These are phyloP conservation scores for Periplaneta americana DNA, from an alignment of 1,140 invertebrate species.

Conservation along the genomic window DNA sequence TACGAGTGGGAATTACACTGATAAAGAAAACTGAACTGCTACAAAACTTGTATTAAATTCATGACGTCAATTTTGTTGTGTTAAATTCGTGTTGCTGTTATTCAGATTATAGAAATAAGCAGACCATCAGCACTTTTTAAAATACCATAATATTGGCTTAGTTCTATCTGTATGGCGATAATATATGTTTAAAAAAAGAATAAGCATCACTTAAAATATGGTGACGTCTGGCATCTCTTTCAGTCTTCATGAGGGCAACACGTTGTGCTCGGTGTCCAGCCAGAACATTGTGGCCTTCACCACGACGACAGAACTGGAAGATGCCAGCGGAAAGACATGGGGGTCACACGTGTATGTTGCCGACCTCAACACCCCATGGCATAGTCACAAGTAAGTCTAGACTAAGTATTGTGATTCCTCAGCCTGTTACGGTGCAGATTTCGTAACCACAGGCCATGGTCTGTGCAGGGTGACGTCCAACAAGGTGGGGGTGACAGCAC, in stretches of 20 bases:
- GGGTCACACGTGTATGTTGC: conserved; percentile 79
- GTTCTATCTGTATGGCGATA: neutral
- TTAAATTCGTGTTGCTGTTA: neutral
- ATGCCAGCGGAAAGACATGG: conserved; percentile 57
- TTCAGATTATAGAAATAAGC: neutral
- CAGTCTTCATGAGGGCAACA: conserved; percentile 42
- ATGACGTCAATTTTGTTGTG: neutral
- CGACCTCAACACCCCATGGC: conserved; percentile 82
- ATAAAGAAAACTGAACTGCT: no score
- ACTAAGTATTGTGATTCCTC: neutral
- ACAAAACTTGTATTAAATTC: neutral
- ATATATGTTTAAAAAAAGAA: neutral
- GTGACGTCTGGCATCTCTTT: conserved; percentile 6
- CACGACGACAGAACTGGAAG: conserved; percentile 60
- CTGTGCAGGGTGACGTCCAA: conserved; percentile 73
- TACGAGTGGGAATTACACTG: no score
- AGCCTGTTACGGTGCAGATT: no score
- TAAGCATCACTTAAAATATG: neutral
- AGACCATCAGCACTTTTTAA: neutral
- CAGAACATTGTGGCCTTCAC: conserved; percentile 78
- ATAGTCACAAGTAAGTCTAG: conserved; percentile 58
- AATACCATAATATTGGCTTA: neutral
- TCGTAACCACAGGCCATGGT: no score
- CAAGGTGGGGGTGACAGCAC: conserved; percentile 56
- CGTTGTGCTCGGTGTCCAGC: conserved; percentile 65